A percentile compares a stretch with the other conserved stretches of the same genome.
Evolutionary conservation across 2,113 vertebrate genomes (phyloP).

Genomic region (Peromyscus leucopus): DNA sequence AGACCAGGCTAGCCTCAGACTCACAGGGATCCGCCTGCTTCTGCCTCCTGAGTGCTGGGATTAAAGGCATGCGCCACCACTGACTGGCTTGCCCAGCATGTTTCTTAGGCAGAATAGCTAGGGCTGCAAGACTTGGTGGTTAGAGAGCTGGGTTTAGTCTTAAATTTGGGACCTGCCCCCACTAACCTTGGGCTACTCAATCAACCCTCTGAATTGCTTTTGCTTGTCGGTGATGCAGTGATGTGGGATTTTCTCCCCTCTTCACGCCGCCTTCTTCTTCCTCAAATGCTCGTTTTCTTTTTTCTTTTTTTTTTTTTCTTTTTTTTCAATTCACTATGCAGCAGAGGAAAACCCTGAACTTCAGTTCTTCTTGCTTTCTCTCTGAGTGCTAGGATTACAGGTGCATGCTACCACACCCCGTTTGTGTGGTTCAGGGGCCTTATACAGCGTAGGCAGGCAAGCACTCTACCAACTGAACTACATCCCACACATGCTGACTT

Average conservation of each 20-base stretch:
- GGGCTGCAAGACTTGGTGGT: not conserved
- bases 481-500: too few species aligned
- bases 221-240: not conserved
- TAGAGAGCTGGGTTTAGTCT: not conserved
- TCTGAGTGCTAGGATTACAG: not conserved
- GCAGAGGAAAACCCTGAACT: not conserved
- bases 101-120: not conserved
- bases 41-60: too few species aligned
- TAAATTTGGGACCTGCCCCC: not conserved
- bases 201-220: not conserved
- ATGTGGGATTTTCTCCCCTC: not conserved
- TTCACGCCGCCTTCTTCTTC: not conserved
- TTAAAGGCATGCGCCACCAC: too few species aligned
- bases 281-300: not conserved
- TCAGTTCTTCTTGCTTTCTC: not conserved
- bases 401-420: too few species aligned
- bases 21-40: too few species aligned
- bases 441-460: not conserved
- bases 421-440: not conserved
- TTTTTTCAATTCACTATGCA: not conserved
- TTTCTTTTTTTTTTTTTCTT: not conserved
- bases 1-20: too few species aligned
- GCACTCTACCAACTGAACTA: not conserved
- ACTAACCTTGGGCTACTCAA: not conserved
- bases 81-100: not conserved